These are phyloP conservation scores for Gonocerus acuteangulatus DNA, from an alignment of 2,888 invertebrate species.

Conservation along the genomic window DNA sequence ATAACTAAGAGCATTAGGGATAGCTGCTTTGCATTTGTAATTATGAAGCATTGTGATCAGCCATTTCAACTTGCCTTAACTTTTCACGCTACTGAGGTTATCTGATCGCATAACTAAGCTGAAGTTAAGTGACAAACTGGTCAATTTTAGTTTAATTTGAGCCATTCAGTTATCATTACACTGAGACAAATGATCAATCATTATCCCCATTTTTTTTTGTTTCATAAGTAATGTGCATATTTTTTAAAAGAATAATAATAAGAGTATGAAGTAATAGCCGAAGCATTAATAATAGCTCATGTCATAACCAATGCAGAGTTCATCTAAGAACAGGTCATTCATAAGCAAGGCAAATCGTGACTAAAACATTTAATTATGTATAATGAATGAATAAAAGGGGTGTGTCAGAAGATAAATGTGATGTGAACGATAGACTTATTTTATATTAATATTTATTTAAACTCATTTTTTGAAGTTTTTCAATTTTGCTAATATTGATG, in stretches of 20 bases:
- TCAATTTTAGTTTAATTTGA: too few relatives aligned
- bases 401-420: slow-evolving; percentile 24
- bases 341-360: slow-evolving; percentile 23
- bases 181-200: neutral
- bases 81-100: slow-evolving; percentile 10
- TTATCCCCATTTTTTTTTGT: neutral
- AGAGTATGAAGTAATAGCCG: slow-evolving; percentile 20
- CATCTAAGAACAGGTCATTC: slow-evolving; percentile 28
- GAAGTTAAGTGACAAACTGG: too few relatives aligned
- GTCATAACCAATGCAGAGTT: slow-evolving; percentile 26
- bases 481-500: slow-evolving; percentile 24
- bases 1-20: slow-evolving; percentile 6
- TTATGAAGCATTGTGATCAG: slow-evolving; percentile 22
- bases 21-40: slow-evolving; percentile 15
- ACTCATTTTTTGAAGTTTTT: slow-evolving; percentile 14
- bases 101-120: neutral
- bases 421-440: slow-evolving; percentile 18
- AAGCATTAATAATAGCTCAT: slow-evolving; percentile 23
- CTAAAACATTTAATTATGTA: slow-evolving; percentile 21
- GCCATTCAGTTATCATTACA: too few relatives aligned
- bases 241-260: slow-evolving; percentile 16
- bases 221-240: neutral
- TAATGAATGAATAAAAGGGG: slow-evolving; percentile 17
- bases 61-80: slow-evolving; percentile 12
- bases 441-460: slow-evolving; percentile 11